These are phyloP conservation scores for Acrocyrtus sp. DNA, from an alignment of 2,888 invertebrate genomes.

Conservation along the genomic window DNA sequence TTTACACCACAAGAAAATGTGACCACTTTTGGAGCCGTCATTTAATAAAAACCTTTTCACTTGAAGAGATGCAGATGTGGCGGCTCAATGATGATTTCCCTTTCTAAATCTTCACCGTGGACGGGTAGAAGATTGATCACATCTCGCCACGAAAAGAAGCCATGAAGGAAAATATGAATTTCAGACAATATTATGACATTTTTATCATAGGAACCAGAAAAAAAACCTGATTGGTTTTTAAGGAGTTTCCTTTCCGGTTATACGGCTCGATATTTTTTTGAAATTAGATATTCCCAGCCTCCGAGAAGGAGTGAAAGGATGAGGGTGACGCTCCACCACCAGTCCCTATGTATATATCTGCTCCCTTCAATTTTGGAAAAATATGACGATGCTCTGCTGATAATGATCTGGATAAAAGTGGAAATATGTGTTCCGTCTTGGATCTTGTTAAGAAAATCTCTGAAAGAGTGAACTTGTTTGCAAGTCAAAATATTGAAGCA, in stretches of 20 bases:
- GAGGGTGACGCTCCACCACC: neutral
- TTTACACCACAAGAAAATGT: no score
- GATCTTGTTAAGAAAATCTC: no score
- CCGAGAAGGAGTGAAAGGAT: slow-evolving; percentile 12
- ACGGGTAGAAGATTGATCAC: slow-evolving; percentile 54
- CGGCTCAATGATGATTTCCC: slow-evolving; percentile 14
- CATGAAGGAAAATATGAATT: slow-evolving; percentile 48
- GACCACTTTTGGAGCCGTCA: slow-evolving; percentile 23
- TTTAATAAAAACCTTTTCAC: slow-evolving; percentile 25
- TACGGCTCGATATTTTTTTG: slow-evolving; percentile 1
- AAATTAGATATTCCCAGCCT: slow-evolving; percentile 5
- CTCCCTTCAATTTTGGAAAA: no score
- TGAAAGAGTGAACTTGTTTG: slow-evolving; percentile 35
- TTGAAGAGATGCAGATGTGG: slow-evolving; percentile 38
- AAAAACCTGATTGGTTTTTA: slow-evolving; percentile 47
- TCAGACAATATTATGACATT: slow-evolving; percentile 56
- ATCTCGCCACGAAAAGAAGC: no score
- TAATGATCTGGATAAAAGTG: no score
- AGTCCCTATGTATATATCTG: no score
- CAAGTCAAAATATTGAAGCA: slow-evolving; percentile 48
- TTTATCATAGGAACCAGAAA: slow-evolving; percentile 2
- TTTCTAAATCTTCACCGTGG: slow-evolving; percentile 29
- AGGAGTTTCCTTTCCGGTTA: slow-evolving; percentile 12
- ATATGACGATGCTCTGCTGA: no score
- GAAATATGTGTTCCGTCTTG: no score